A percentile compares a stretch with the other conserved stretches of the same genome.
phyloP scores from a whole-genome alignment of 2,113 vertebrate genomes.

The Entelurus aequoreus region DNA sequence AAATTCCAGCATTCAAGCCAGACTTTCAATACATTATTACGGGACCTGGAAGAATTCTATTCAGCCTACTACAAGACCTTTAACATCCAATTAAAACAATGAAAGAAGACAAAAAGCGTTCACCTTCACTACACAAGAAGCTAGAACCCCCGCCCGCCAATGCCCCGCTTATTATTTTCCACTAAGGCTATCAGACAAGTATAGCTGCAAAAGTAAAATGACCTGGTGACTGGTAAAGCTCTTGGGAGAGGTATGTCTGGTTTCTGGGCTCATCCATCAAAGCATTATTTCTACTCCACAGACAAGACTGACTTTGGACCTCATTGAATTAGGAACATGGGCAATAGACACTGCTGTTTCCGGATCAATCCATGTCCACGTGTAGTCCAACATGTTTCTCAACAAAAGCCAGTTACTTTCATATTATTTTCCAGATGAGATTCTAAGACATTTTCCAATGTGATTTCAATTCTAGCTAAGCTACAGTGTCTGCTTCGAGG shows the following conservation, averaged over 20 bases:
- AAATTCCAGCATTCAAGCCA: no score
- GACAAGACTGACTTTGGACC: slow-evolving; percentile 4
- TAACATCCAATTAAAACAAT: slow-evolving; percentile 16
- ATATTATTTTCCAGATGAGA: neutral
- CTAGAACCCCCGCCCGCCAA: slow-evolving; percentile 23
- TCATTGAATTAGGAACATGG: neutral
- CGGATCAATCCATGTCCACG: neutral
- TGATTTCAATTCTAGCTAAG: slow-evolving; percentile 1
- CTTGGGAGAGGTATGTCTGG: slow-evolving; percentile 57
- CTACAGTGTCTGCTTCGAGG: slow-evolving; percentile 10
- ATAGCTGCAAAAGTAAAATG: slow-evolving; percentile 60
- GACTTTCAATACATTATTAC: no score
- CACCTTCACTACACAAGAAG: slow-evolving; percentile 18
- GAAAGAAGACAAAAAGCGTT: slow-evolving; percentile 25
- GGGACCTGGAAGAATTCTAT: no score
- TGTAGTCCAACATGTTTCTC: neutral
- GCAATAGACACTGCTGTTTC: neutral
- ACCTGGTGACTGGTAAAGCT: slow-evolving; percentile 56
- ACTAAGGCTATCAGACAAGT: slow-evolving; percentile 60
- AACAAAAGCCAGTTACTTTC: neutral
- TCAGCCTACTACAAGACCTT: no score
- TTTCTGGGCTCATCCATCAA: slow-evolving; percentile 51
- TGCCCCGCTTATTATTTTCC: slow-evolving; percentile 1
- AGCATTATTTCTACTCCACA: slow-evolving; percentile 31
- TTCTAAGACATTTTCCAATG: slow-evolving; percentile 1